Base-by-base conservation (phyloP, 2,888 invertebrate species). In the Hydrotaea cyrtoneurina region DNA sequence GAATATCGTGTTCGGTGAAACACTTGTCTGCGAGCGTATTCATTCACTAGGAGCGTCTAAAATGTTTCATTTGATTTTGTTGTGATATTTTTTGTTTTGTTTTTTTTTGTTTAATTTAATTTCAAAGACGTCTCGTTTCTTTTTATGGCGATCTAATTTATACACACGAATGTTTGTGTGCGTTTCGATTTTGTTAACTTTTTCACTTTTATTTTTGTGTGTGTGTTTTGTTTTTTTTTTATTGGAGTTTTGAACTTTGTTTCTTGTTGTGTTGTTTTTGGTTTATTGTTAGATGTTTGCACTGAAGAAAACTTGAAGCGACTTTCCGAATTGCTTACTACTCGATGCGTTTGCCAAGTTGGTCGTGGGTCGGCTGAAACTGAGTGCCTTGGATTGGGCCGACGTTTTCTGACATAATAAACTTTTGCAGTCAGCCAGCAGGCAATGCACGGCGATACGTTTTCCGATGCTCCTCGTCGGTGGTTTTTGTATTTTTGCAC, bases 301-400 rank as follows among this genome's bases (percentile, higher is more conserved):
- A 69, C 43, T 69, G 11, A 46, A 7, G 43, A 46, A 46, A 69
- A 69, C 46, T 69, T 69, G 43, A 23, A 23, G 69, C 69, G 46
- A 46, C 69, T 69, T 69, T 69, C 69, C 69, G 69, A 59, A 59
- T 26, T 46, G 69, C 17, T 69, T 69, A 19, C 46, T 23, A 69
- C 4, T 43, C 8, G 36, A 59, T 78, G 82, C 74, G 71, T 77
- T 82, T 77, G 79, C 74, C 82, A 85, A 85, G 85, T 85, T 82
- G 74, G 82, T 77, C 79, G 69, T 69, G 62, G 75, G 59, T 80
- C 74, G 74, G 79, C 77, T 85, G 69, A 62, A 74, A 82, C 77
- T 76, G 85, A 80, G 50, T 82, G 46, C 36, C 69, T 21, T 69
- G 75, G 76, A 79, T 76, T 66, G 71, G 82, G 43, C 79, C 77